Percentiles rank a stretch among this genome's conserved stretches.
Conservation (phyloP, 1,140 invertebrate genomes). For the Lepidurus couesii region DNA sequence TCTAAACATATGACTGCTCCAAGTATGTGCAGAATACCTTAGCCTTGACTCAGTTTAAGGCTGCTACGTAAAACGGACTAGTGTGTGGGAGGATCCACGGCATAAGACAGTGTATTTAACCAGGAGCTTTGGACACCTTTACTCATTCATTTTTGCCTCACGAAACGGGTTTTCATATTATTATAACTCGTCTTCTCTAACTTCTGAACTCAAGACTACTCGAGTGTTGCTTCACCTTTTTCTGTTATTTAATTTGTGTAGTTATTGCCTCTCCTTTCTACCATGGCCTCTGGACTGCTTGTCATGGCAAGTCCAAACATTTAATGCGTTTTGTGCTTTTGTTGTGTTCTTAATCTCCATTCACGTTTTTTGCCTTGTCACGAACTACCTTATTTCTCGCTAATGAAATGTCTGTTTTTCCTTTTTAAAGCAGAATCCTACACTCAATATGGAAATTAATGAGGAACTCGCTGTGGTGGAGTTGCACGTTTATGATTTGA, state of each 20-base stretch:
- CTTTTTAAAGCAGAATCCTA: not conserved
- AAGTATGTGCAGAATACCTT: not conserved
- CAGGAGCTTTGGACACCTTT: conserved; percentile 13
- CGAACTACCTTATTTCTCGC: not conserved
- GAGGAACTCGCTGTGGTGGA: conserved; percentile 50
- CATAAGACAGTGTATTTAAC: not conserved
- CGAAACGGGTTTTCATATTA: not conserved
- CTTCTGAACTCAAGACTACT: not conserved
- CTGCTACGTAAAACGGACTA: not conserved
- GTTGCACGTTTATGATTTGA: conserved; percentile 78
- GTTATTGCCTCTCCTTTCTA: not conserved
- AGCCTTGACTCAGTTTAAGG: conserved; percentile 21
- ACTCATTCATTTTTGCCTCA: conserved; percentile 9
- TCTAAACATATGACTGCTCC: not conserved
- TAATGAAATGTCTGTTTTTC: too few species aligned
- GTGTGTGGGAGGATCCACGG: conserved; percentile 10
- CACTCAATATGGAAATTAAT: conserved; percentile 16
- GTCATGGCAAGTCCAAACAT: not conserved
- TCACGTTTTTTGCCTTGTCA: not conserved
- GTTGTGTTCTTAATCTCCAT: not conserved
- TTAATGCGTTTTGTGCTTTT: not conserved
- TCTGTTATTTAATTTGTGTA: not conserved
- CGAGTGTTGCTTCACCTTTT: not conserved
- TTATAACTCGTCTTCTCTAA: not conserved
- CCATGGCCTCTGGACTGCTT: conserved; percentile 16